phyloP scores from a whole-genome alignment of 2,113 vertebrate genomes.

The Azemiops feae region DNA sequence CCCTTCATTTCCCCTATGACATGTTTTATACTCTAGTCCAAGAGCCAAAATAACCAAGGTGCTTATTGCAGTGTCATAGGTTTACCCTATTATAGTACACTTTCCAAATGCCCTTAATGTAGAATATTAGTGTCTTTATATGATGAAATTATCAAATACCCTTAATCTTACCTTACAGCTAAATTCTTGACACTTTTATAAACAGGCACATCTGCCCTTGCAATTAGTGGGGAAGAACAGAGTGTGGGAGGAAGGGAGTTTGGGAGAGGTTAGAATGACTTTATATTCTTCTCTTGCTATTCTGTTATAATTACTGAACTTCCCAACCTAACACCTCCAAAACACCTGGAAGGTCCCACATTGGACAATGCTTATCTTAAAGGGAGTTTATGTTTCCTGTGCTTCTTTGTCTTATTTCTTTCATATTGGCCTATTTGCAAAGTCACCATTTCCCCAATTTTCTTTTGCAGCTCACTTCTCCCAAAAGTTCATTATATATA shows the following conservation, averaged over 20 bases:
- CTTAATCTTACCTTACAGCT: background rate
- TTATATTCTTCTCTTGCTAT: slow-evolving; percentile 37
- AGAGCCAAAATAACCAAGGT: background rate
- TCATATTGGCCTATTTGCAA: background rate
- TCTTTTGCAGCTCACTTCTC: accelerated
- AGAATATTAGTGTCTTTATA: no score
- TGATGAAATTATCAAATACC: background rate
- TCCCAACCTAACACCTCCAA: no score
- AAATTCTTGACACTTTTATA: background rate
- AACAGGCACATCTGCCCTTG: slow-evolving; percentile 35
- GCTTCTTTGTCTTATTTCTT: background rate
- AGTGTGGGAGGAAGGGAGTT: slow-evolving; percentile 37
- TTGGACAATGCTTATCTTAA: slow-evolving; percentile 9
- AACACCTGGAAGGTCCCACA: background rate
- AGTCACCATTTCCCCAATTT: background rate
- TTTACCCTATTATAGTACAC: background rate
- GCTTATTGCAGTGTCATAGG: background rate
- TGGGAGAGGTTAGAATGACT: background rate
- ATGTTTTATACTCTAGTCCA: no score
- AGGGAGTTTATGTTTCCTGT: slow-evolving; percentile 34
- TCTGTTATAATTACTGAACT: slow-evolving; percentile 24
- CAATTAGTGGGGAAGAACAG: slow-evolving; percentile 38
- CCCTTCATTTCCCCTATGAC: no score
- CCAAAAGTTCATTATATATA: background rate
- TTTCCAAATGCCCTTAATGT: no score